A percentile compares a stretch with the other conserved stretches of the same genome.
These are phyloP conservation scores for Syndactyla subalaris DNA, from an alignment of 2,797 vertebrate species.

Conservation along the genomic window DNA sequence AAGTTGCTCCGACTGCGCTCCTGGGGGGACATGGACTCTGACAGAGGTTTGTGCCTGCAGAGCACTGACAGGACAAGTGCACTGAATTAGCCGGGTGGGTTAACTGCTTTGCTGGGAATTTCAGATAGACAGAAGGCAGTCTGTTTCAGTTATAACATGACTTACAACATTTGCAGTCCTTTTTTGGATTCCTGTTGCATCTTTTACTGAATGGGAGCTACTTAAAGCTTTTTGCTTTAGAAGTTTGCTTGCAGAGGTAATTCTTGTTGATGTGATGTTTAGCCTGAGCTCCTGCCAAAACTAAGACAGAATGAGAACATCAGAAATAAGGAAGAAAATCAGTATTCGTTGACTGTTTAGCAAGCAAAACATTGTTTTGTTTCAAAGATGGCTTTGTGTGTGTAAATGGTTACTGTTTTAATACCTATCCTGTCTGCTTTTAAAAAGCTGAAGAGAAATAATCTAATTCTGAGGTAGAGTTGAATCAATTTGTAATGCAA, in stretches of 20 bases:
- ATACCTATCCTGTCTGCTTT: not conserved
- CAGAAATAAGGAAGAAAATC: slow-evolving; percentile 15
- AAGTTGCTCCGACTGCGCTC: not conserved
- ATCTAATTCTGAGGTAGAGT: not conserved
- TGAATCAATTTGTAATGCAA: not conserved
- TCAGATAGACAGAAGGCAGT: not conserved
- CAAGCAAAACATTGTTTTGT: not conserved
- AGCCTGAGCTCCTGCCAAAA: slow-evolving; percentile 41
- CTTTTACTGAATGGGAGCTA: not conserved
- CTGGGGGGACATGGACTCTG: fast-evolving
- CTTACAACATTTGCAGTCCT: not conserved
- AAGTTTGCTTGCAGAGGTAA: not conserved
- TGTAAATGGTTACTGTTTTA: not conserved
- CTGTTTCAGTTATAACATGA: not conserved
- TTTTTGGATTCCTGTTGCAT: not conserved
- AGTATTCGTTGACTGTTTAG: slow-evolving; percentile 17
- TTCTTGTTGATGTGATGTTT: not conserved
- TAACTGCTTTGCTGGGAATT: not conserved
- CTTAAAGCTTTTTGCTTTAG: not conserved
- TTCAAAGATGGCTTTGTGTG: not conserved
- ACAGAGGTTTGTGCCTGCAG: fast-evolving
- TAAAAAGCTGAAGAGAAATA: not conserved
- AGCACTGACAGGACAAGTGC: fast-evolving
- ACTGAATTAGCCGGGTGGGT: fast-evolving
- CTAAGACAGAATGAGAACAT: slow-evolving; percentile 66